A percentile compares a stretch with the other conserved stretches of the same genome.
Evolutionary conservation across 2,797 vertebrate species (phyloP).

Genomic region (Gadopsis marmoratus): DNA sequence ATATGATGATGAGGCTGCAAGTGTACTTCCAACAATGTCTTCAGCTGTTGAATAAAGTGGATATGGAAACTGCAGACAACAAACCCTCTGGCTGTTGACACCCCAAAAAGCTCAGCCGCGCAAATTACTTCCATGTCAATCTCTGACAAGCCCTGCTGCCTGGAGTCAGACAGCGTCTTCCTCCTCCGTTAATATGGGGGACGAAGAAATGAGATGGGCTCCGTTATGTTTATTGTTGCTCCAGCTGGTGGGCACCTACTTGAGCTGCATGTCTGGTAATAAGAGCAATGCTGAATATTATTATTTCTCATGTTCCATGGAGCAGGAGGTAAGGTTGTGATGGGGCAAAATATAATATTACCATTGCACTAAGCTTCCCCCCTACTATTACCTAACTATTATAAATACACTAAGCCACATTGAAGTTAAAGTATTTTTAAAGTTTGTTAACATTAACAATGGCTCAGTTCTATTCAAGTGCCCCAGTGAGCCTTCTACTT

Average conservation of each 20-base stretch:
- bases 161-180: conserved; percentile 48
- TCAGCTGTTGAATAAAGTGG: conserved; percentile 39
- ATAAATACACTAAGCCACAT: not conserved
- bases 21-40: not conserved
- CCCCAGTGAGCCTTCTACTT: no score
- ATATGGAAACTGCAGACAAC: conserved; percentile 47
- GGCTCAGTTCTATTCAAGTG: not conserved
- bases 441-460: not conserved
- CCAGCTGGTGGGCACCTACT: conserved; percentile 49
- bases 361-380: not conserved
- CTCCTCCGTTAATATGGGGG: conserved; percentile 40
- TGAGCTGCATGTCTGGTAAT: conserved; percentile 57
- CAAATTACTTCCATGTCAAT: conserved; percentile 63
- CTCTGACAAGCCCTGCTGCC: conserved; percentile 47
- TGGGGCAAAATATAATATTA: conserved; percentile 8
- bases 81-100: conserved; percentile 57
- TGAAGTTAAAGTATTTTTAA: not conserved
- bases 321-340: conserved; percentile 13
- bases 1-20: conserved; percentile 2
- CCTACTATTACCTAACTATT: not conserved
- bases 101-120: conserved; percentile 50
- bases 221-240: conserved; percentile 69
- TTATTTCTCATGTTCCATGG: conserved; percentile 41
- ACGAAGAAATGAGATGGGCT: conserved; percentile 56
- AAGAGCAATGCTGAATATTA: conserved; percentile 45